phyloP scores from a whole-genome alignment of 2,113 vertebrate genomes.

The human (Homo sapiens) region GRCh38 chr2:167993501-167994000 shows the following conservation, averaged over 20 bases:
- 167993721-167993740: not conserved
- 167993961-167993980: conserved; percentile 41
- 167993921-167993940: conserved; percentile 71
- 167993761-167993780: not conserved
- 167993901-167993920: conserved; percentile 60
- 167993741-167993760: not conserved
- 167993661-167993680: not conserved
- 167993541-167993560: not conserved
- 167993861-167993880: not conserved
- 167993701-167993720: not conserved
- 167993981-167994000: conserved; percentile 49
- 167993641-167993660: not conserved
- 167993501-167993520: not conserved
- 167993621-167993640: not conserved
- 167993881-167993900: conserved; percentile 45
- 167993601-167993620: accelerated
- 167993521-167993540: not conserved
- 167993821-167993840: not conserved
- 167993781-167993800: not conserved
- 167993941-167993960: conserved; percentile 54
- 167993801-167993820: not conserved
- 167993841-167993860: not conserved
- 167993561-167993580: not conserved
- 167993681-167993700: not conserved
- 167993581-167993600: not conserved